Conservation (phyloP, 1,140 invertebrate species). For the Penaeus vannamei region DNA sequence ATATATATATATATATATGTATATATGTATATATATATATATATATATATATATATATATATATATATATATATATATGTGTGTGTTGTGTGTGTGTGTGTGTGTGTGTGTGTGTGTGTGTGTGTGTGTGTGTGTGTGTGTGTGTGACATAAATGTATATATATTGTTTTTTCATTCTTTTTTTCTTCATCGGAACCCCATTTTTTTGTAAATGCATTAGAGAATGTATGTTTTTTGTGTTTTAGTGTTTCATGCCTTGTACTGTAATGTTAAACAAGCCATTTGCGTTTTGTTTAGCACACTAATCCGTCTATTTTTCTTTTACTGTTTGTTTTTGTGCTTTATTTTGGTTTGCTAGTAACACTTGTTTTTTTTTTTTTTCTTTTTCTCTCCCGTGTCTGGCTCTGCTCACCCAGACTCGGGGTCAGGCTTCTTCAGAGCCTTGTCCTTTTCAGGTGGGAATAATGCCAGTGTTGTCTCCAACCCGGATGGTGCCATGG, state of each 20-base stretch:
- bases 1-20: no score
- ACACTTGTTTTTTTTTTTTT: slow-evolving; percentile 42
- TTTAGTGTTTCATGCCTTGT: background rate
- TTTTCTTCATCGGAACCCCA: background rate
- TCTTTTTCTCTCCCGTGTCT: slow-evolving; percentile 57
- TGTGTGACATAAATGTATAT: no score
- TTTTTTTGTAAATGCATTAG: background rate
- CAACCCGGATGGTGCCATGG: slow-evolving; percentile 74
- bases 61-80: no score
- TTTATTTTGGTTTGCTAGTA: slow-evolving; percentile 60
- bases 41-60: no score
- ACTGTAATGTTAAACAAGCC: slow-evolving; percentile 9
- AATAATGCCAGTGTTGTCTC: slow-evolving; percentile 47
- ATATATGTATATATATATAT: no score
- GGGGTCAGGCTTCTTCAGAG: slow-evolving; percentile 67
- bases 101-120: no score
- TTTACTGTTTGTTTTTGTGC: slow-evolving; percentile 34
- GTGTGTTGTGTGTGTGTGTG: no score
- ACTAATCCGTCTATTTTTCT: slow-evolving; percentile 19
- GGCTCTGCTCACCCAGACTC: slow-evolving; percentile 41
- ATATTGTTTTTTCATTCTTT: background rate
- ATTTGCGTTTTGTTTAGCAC: slow-evolving; percentile 51
- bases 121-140: no score
- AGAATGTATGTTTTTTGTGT: slow-evolving; percentile 16
- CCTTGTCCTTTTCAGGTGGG: slow-evolving; percentile 68